Evolutionary conservation across 1,140 invertebrate genomes (phyloP), one percentile per base, ranked within the genome.

Genomic region (Lasioglossum albipes): DNA sequence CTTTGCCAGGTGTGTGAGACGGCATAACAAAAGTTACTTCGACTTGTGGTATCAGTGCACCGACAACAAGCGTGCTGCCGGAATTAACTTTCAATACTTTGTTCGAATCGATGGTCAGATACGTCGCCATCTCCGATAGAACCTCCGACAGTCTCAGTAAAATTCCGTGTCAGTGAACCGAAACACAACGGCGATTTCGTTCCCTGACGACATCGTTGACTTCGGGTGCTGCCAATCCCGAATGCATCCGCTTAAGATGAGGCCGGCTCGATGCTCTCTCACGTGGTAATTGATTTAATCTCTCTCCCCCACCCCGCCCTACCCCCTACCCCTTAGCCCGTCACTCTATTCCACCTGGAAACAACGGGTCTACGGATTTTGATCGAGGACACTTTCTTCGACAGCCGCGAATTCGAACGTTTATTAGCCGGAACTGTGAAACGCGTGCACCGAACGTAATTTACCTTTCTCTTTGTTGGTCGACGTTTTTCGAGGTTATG

Each of bases 1-100:
- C 96, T 91, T 97, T 96, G 27, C 96, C 96, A 71, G 96, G 95
- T 88, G 95, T 96, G 88, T 95, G 95, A 49, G 96, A 96, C 74
- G 97, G 96, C 95, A 98, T 97, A 65, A 98, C 96, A 81, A 98
- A 95, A 0, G 97, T 98, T 59, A 98, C 93, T 93, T 98, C 97
- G 10, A 98, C 94, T 91, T 98, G 97, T 20, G 97, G 96, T 75
- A 98, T 94, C 65, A 97, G 93, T 52, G 96, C 94, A 12, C 96
- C 97, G 36, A 97, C 92, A 42, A 96, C 95, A 73, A 97, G 91
- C 10, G 96, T 96, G 82, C 96, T 95, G 86, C 84, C 93, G 71
- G 83, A 85, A 61, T 91, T 91, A 52, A 94, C 91, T 81, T 95
- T 95, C 69, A 96, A 89, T 86, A 97, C 96, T 69, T 95, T 94